A percentile compares a stretch with the other conserved stretches of the same genome.
These are phyloP conservation scores for Leucophenga varia DNA, from an alignment of 1,140 invertebrate genomes.

Conservation along the genomic window DNA sequence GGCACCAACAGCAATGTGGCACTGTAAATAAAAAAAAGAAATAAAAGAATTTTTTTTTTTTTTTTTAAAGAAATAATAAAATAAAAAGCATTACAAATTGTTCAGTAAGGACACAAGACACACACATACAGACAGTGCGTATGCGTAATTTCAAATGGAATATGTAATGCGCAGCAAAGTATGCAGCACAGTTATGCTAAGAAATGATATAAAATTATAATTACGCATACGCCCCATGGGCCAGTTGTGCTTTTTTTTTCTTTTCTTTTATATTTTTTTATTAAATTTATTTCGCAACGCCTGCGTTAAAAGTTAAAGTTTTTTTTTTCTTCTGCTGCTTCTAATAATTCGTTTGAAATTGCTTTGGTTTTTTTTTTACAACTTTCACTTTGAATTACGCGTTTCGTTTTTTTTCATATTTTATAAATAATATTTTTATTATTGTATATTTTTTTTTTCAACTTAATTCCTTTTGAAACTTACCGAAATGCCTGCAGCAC, in stretches of 20 bases:
- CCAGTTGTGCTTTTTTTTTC: slow-evolving; percentile 13
- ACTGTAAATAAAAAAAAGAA: slow-evolving; percentile 56
- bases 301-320: too few species aligned
- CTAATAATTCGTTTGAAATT: slow-evolving; percentile 22
- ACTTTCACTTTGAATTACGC: background rate
- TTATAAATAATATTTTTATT: slow-evolving; percentile 1
- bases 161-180: background rate
- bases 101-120: too few species aligned
- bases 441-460: background rate
- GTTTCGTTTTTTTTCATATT: background rate
- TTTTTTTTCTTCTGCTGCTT: background rate
- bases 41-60: slow-evolving; percentile 1
- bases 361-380: too few species aligned
- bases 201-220: slow-evolving; percentile 23
- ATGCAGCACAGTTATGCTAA: background rate
- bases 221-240: slow-evolving; percentile 41
- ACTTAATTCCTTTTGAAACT: slow-evolving; percentile 22
- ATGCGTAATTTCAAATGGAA: slow-evolving; percentile 27
- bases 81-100: too few species aligned
- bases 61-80: too few species aligned
- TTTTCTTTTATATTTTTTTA: too few species aligned
- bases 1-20: slow-evolving; percentile 87
- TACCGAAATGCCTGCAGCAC: slow-evolving; percentile 78
- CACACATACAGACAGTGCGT: too few species aligned
- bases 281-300: too few species aligned